phyloP scores from a whole-genome alignment of 2,113 vertebrate genomes.

The Melospiza georgiana region DNA sequence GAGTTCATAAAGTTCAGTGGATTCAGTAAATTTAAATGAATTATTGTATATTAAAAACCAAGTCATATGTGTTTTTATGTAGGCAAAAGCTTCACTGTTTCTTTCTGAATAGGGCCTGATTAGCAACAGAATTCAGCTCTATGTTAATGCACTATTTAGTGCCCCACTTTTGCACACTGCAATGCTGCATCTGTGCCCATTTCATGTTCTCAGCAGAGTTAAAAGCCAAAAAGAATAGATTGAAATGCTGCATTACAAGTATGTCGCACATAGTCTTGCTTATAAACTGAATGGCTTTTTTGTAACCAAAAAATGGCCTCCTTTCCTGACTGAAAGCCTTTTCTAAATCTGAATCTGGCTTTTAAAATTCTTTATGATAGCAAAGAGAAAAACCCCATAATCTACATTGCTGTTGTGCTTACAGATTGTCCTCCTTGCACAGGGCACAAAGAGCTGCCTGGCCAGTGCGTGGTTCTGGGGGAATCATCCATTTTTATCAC shows the following conservation, averaged over 20 bases:
- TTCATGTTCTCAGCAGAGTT: background rate
- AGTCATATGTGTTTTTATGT: background rate
- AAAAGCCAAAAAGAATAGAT: background rate
- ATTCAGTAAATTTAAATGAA: background rate
- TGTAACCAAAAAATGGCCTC: background rate
- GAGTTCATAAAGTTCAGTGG: conserved; percentile 13
- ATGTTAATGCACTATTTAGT: background rate
- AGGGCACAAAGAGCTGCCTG: background rate
- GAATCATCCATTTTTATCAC: conserved; percentile 52
- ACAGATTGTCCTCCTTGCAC: background rate
- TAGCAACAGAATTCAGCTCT: background rate
- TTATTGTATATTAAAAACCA: background rate
- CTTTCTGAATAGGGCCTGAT: conserved; percentile 11
- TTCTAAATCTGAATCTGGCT: background rate
- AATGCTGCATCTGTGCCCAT: background rate
- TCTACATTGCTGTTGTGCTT: background rate
- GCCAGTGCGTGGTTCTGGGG: background rate
- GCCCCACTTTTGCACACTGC: background rate
- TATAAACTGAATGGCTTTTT: background rate
- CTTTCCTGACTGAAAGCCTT: background rate
- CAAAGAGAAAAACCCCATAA: background rate
- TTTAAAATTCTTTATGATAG: background rate
- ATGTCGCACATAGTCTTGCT: background rate
- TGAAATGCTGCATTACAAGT: background rate
- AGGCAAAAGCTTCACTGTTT: background rate